Conservation (phyloP, 2,888 invertebrate species). For the Erebia aethiops region DNA sequence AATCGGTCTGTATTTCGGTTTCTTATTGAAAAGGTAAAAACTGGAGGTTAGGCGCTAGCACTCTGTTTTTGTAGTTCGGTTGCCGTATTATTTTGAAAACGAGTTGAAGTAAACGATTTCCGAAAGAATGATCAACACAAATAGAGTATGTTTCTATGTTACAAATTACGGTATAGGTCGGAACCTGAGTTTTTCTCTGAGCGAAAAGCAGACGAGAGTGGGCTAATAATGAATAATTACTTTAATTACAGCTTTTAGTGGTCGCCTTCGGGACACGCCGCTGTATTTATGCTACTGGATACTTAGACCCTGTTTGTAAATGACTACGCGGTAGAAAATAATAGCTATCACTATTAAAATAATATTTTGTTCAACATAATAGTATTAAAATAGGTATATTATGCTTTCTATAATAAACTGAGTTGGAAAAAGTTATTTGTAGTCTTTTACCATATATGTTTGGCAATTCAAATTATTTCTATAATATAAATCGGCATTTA, state of each 20-base stretch:
- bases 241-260: conserved; percentile 77
- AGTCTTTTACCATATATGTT: too few relatives aligned
- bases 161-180: conserved; percentile 59
- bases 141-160: conserved; percentile 56
- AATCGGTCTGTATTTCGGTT: background rate
- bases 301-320: conserved; percentile 37
- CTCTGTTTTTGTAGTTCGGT: background rate
- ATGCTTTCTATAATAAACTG: too few relatives aligned
- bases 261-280: conserved; percentile 56
- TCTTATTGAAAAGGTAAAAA: background rate
- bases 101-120: background rate
- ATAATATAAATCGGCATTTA: too few relatives aligned
- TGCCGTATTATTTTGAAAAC: background rate
- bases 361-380: too few relatives aligned
- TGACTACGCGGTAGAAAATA: conserved; percentile 27
- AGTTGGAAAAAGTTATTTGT: too few relatives aligned
- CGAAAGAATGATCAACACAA: conserved; percentile 26
- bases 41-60: background rate
- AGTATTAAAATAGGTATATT: background rate
- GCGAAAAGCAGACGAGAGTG: conserved; percentile 59
- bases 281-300: conserved; percentile 45
- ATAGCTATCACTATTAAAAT: background rate
- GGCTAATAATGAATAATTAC: conserved; percentile 77
- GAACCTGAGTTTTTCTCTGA: conserved; percentile 63
- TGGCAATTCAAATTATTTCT: too few relatives aligned